A percentile compares a stretch with the other conserved stretches of the same genome.
Conservation (phyloP, 2,797 vertebrate species). For the Tokudaia muenninki region DNA sequence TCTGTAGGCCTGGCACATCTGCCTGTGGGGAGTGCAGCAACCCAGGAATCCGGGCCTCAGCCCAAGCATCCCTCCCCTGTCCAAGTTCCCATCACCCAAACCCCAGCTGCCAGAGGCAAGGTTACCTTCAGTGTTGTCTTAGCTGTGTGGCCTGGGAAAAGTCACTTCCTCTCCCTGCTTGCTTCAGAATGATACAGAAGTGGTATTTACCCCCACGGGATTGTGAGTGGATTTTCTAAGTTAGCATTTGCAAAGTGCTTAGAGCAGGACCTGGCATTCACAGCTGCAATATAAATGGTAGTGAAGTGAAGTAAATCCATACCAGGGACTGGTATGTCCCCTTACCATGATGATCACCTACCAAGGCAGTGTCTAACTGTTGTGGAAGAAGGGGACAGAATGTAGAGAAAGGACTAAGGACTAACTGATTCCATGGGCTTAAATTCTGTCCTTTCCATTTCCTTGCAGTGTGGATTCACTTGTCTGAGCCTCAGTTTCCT, state of each 20-base stretch:
- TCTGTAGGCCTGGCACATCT: not conserved
- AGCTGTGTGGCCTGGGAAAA: not conserved
- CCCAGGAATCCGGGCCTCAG: slow-evolving; percentile 1
- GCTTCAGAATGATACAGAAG: not conserved
- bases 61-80: not conserved
- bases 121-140: not conserved
- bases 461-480: not conserved
- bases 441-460: not conserved
- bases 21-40: not conserved
- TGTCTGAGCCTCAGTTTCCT: not conserved
- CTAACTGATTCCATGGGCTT: not conserved
- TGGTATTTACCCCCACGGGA: not conserved
- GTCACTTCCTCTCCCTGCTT: slow-evolving; percentile 42
- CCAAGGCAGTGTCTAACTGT: not conserved
- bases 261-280: not conserved
- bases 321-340: not conserved
- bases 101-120: not conserved
- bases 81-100: not conserved
- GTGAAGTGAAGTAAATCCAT: not conserved
- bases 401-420: not conserved
- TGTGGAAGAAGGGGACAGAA: not conserved
- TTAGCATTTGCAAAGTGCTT: slow-evolving; percentile 13
- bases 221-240: not conserved
- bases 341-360: not conserved
- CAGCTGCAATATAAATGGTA: not conserved